Percentiles rank a stretch among this genome's conserved stretches.
Evolutionary conservation across 2,113 vertebrate species (phyloP).

Genomic region (Erpornis zantholeuca): DNA sequence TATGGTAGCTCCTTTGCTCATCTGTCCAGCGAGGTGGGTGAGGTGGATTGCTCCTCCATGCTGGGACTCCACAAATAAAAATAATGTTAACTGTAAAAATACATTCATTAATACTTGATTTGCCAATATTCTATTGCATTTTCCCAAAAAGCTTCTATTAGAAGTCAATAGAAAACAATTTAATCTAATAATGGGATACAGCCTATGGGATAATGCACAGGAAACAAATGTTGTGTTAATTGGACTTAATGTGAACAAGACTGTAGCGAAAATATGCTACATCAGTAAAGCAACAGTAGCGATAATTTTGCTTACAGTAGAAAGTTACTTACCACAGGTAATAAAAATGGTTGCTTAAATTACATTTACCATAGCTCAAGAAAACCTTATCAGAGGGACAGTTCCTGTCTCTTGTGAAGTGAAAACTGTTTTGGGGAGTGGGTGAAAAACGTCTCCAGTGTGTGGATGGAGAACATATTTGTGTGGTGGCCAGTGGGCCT

Average conservation of each 20-base stretch:
- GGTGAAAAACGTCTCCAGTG: slow-evolving; percentile 10
- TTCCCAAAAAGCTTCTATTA: not conserved
- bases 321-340: not conserved
- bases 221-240: not conserved
- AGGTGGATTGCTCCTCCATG: not conserved
- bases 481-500: too few species aligned
- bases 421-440: slow-evolving; percentile 47
- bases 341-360: not conserved
- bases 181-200: not conserved
- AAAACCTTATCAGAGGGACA: not conserved
- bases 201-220: not conserved
- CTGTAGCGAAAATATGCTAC: not conserved
- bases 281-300: not conserved
- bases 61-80: not conserved
- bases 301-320: not conserved
- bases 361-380: not conserved
- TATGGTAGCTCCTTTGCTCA: not conserved
- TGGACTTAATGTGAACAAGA: not conserved
- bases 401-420: not conserved
- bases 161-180: not conserved
- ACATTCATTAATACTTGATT: not conserved
- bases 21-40: not conserved
- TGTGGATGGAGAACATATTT: slow-evolving; percentile 12
- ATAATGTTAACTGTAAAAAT: not conserved
- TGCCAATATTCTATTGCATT: not conserved